Evolutionary conservation across 2,888 invertebrate species (phyloP).

Genomic region (Strigamia transsilvanica): DNA sequence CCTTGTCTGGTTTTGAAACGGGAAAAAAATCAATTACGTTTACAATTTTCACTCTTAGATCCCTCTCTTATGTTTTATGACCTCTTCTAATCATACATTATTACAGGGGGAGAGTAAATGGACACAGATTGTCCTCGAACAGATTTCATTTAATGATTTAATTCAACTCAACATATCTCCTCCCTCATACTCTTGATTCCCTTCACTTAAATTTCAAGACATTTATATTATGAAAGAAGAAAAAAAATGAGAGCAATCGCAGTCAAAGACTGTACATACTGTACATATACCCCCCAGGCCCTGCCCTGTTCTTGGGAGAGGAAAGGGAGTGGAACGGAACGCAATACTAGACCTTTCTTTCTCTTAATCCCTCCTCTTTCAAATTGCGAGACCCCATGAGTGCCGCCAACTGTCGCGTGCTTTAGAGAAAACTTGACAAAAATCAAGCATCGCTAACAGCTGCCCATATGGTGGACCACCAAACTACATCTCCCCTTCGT

Average conservation of each 20-base stretch:
- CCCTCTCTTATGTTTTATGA: slow-evolving; percentile 33
- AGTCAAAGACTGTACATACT: not conserved
- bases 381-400: slow-evolving; percentile 20
- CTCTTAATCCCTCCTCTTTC: not conserved
- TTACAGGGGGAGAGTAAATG: not conserved
- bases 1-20: not conserved
- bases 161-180: slow-evolving; percentile 27
- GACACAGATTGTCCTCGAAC: slow-evolving; percentile 42
- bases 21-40: not conserved
- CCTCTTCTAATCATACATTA: not conserved
- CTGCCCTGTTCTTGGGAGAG: not conserved
- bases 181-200: not conserved
- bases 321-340: not conserved
- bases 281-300: not conserved
- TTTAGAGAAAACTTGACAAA: slow-evolving; percentile 36
- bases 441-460: slow-evolving; percentile 48
- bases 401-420: slow-evolving; percentile 43
- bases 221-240: not conserved
- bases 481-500: not conserved
- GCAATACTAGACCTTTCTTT: not conserved
- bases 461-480: slow-evolving; percentile 28
- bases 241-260: slow-evolving; percentile 24
- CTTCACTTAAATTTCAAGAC: slow-evolving; percentile 6
- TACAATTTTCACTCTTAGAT: slow-evolving; percentile 6
- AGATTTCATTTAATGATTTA: slow-evolving; percentile 28